Evolutionary conservation across 2,888 invertebrate species (phyloP).

Genomic region (Neria commutata): DNA sequence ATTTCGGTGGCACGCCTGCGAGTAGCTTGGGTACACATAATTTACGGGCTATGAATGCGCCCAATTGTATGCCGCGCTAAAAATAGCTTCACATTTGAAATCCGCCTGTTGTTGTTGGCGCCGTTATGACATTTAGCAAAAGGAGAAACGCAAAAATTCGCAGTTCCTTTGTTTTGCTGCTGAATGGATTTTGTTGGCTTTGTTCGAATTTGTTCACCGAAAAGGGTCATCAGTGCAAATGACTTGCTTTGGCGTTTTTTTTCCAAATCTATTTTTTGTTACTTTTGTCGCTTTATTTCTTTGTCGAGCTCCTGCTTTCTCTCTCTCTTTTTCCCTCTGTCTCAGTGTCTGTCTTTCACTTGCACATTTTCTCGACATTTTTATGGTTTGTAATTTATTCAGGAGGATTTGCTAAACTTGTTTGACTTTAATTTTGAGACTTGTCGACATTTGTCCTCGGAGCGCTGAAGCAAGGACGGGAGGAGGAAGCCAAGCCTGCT

Average conservation of each 20-base stretch:
- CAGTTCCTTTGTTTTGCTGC: background rate
- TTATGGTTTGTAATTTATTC: background rate
- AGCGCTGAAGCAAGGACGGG: too few relatives aligned
- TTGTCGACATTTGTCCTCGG: too few relatives aligned
- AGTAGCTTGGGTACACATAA: background rate
- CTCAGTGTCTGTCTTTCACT: too few relatives aligned
- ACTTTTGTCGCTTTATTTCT: background rate
- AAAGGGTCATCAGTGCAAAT: slow-evolving; percentile 2
- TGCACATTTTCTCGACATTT: too few relatives aligned
- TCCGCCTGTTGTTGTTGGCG: too few relatives aligned
- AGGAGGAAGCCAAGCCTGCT: too few relatives aligned
- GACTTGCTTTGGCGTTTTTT: background rate
- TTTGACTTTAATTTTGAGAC: slow-evolving; percentile 1
- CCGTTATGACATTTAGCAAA: too few relatives aligned
- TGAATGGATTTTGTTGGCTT: background rate
- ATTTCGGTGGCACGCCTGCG: background rate
- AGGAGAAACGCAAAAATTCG: background rate
- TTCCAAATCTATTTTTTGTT: background rate
- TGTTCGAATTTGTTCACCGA: background rate
- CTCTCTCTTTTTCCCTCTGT: too few relatives aligned
- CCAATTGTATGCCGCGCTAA: too few relatives aligned
- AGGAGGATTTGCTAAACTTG: background rate
- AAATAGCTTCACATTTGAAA: too few relatives aligned
- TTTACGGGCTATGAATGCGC: too few relatives aligned
- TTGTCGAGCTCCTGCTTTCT: too few relatives aligned